Base-by-base conservation (phyloP, 2,797 vertebrate genomes). In the Petrocephalus sullivani region DNA sequence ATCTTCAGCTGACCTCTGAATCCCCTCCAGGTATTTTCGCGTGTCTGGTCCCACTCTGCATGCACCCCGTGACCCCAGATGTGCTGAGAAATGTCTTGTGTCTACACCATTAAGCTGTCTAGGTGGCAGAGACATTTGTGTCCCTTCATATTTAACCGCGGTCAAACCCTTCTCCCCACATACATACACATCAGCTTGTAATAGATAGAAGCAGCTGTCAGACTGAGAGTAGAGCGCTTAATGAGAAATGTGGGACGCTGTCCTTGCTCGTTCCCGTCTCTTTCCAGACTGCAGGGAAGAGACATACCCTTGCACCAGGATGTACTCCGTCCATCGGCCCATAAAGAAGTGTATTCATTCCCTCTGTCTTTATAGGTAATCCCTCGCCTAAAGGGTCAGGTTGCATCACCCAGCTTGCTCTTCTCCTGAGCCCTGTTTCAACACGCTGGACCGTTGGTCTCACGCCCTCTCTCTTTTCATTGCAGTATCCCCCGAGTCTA, bases 251-350 rank as follows among this genome's bases (percentile, higher is more conserved):
- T 16, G 16, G 28, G 57, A 87, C 85, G 84, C 49, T 75, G 54
- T 46, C 21, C 4, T 56, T 54, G 4, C 41, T 86, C 53, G 58
- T 21, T 75, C 78, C 61, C 56, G 8, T 91, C 51, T 93, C 19
- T 75, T 28, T 83, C n/a, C 91, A 96, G 96, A 93, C 67, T 96
- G 96, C 49, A 94, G 95, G 92, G 95, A 96, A 92, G 95, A 96
- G 93, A 95, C 93, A 91, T 96, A 96, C 67, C 94, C 94, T 0
- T 96, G 96, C 93, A 96, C 96, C 91, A 94, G 96, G 93, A 96
- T 96, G 95, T 96, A 96, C 93, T 96, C 96, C 0, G 95, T 96
- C 78, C 95, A 96, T 89, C 93, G 89, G 82, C 96, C 96, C 23
- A 90, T 92, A 71, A 96, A 95, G 93, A 94, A 86, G 90, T 96